Evolutionary conservation across 1,140 invertebrate species (phyloP).

Genomic region (Drosophila micromelanica): DNA sequence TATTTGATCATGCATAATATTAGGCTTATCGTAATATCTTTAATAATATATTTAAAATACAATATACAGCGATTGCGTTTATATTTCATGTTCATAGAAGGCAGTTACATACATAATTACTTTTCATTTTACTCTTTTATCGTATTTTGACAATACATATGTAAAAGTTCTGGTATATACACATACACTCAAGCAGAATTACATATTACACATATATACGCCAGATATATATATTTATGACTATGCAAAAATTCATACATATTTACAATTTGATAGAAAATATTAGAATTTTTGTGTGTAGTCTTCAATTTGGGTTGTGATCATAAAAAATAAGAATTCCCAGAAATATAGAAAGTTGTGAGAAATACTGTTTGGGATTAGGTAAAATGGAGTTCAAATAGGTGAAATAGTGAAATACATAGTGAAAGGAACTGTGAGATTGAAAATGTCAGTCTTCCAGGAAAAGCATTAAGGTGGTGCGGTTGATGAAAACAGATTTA

Average conservation of each 20-base stretch:
- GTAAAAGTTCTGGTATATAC: slow-evolving; percentile 53
- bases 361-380: slow-evolving; percentile 61
- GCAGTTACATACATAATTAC: slow-evolving; percentile 29
- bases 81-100: slow-evolving; percentile 32
- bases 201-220: slow-evolving; percentile 50
- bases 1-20: slow-evolving; percentile 67
- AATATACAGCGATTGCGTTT: slow-evolving; percentile 62
- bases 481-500: not conserved
- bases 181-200: slow-evolving; percentile 69
- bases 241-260: slow-evolving; percentile 80
- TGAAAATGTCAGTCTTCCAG: slow-evolving; percentile 65
- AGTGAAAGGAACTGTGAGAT: slow-evolving; percentile 52
- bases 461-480: slow-evolving; percentile 13
- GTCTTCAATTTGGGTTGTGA: slow-evolving; percentile 40
- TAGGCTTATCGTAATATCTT: slow-evolving; percentile 53
- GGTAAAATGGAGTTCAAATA: slow-evolving; percentile 1
- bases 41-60: slow-evolving; percentile 59
- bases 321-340: slow-evolving; percentile 15
- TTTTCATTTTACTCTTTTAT: slow-evolving; percentile 26
- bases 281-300: slow-evolving; percentile 72
- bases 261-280: slow-evolving; percentile 77
- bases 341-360: slow-evolving; percentile 21
- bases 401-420: slow-evolving; percentile 2
- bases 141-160: slow-evolving; percentile 54
- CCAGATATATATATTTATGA: slow-evolving; percentile 76